Evolutionary conservation across 2,113 vertebrate genomes (phyloP).

Genomic region (Ictidomys tridecemlineatus): DNA sequence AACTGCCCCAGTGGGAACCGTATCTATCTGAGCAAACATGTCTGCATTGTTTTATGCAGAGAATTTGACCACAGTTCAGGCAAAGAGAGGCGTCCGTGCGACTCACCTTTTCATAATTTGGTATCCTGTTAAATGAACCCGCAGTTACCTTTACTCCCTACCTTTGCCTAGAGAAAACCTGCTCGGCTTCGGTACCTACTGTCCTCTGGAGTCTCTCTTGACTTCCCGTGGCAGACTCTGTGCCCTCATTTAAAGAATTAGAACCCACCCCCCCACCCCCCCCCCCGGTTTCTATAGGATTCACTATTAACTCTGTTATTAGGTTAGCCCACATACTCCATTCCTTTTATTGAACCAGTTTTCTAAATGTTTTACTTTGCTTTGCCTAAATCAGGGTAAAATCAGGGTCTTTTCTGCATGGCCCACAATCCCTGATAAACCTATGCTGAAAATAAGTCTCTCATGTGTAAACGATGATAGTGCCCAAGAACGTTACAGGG

Average conservation of each 20-base stretch:
- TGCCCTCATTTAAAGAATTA: background rate
- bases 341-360: background rate
- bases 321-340: background rate
- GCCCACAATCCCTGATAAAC: background rate
- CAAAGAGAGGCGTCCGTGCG: background rate
- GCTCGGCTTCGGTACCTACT: background rate
- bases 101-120: background rate
- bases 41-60: background rate
- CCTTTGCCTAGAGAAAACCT: background rate
- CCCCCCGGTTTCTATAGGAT: background rate
- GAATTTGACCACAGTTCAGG: background rate
- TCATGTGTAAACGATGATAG: background rate
- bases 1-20: background rate
- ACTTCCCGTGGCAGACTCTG: background rate
- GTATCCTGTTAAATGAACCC: background rate
- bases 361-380: background rate
- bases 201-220: background rate
- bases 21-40: background rate
- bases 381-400: background rate
- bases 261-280: background rate
- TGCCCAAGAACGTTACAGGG: background rate
- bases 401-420: background rate
- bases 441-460: background rate
- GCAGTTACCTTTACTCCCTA: background rate
- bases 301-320: background rate